Conservation (phyloP, 2,888 invertebrate species). For the Barypeithes pellucidus region DNA sequence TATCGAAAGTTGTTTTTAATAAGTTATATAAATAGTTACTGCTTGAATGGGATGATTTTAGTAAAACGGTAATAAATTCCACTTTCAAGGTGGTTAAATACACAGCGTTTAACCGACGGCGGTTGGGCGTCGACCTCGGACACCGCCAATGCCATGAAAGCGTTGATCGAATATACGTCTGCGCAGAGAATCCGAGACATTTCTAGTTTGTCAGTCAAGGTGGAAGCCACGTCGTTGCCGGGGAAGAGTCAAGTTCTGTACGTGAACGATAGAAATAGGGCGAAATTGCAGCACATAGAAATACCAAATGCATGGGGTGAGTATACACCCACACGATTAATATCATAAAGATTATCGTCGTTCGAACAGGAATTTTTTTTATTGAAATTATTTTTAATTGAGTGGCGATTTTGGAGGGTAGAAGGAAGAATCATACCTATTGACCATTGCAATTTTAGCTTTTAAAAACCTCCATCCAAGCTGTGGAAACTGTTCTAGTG, state of each 20-base stretch:
- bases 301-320: slow-evolving; percentile 93
- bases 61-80: too few species aligned
- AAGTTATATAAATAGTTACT: too few species aligned
- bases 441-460: too few species aligned
- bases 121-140: slow-evolving; percentile 79
- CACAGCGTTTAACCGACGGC: slow-evolving; percentile 88
- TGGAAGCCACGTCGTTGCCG: slow-evolving; percentile 88
- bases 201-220: slow-evolving; percentile 80
- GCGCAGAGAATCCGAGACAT: slow-evolving; percentile 90
- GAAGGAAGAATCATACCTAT: too few species aligned
- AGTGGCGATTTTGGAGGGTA: too few species aligned
- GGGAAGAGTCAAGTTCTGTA: slow-evolving; percentile 77
- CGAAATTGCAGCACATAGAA: slow-evolving; percentile 84
- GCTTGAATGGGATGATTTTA: too few species aligned
- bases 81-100: slow-evolving; percentile 84
- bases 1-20: too few species aligned
- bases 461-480: too few species aligned
- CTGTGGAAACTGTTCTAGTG: too few species aligned
- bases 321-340: not conserved
- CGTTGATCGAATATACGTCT: slow-evolving; percentile 91
- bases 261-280: slow-evolving; percentile 85
- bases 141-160: slow-evolving; percentile 90
- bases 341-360: too few species aligned
- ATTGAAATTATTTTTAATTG: too few species aligned
- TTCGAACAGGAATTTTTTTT: too few species aligned